These are phyloP conservation scores for Polymixis lichenea DNA, from an alignment of 2,888 invertebrate species.

Conservation along the genomic window DNA sequence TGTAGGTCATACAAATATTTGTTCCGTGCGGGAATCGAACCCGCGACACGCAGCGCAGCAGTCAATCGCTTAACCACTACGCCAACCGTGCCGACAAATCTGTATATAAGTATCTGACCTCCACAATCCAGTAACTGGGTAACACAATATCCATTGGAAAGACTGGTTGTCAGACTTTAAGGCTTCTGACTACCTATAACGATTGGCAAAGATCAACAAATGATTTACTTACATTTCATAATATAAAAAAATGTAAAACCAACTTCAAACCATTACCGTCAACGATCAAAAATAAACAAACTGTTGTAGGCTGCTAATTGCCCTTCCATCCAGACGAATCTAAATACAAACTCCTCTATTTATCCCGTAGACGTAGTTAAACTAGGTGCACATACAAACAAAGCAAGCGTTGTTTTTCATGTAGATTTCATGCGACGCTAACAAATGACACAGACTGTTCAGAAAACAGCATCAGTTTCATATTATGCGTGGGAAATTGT, in stretches of 20 bases:
- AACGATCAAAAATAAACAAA: not conserved
- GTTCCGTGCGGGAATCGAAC: too few species aligned
- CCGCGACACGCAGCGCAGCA: too few species aligned
- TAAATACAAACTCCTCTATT: constrained; percentile 4
- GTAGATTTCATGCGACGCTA: constrained; percentile 50
- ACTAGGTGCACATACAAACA: constrained; percentile 2
- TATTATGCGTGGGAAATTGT: constrained; percentile 35
- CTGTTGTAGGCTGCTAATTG: constrained; percentile 5
- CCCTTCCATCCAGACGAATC: not conserved
- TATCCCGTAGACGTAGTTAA: not conserved
- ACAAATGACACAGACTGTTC: constrained; percentile 40
- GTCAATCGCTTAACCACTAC: too few species aligned
- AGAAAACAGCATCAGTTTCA: constrained; percentile 13
- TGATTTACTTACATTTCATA: not conserved
- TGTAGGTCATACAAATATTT: too few species aligned
- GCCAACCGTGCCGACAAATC: too few species aligned
- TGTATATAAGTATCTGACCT: too few species aligned
- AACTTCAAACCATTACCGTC: not conserved
- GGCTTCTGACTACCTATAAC: too few species aligned
- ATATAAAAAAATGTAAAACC: not conserved
- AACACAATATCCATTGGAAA: too few species aligned
- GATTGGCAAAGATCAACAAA: too few species aligned
- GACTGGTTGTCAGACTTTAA: too few species aligned
- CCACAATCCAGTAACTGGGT: too few species aligned
- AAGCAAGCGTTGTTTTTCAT: constrained; percentile 10